Base-by-base conservation (phyloP, 1,140 invertebrate species). In the Cardiocondyla obscurior region DNA sequence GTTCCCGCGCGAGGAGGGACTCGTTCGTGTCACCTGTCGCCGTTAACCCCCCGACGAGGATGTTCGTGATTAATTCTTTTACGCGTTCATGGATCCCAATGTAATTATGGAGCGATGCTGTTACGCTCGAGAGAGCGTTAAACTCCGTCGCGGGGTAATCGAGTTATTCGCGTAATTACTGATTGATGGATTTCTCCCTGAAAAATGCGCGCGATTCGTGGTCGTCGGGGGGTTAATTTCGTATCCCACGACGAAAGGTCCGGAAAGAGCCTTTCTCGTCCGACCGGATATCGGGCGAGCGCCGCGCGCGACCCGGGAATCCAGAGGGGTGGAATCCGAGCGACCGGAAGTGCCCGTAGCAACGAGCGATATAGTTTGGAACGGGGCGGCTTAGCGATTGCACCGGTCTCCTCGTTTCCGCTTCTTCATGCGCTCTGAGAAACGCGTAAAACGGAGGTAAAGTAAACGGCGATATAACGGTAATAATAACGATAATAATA, bases 401-500 rank as follows among this genome's bases (percentile, higher is more conserved):
- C 30, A 39, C 22, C 62, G 67, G 67, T 73, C 67, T 81, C 67
- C 36, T 58, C 67, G 77, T 39, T 76, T 82, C n/a, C 36, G 22
- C 12, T 51, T 82, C 36, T 62, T 53, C 28, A 19, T 77, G 19
- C 64, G 53, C 51, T 57, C 39, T 51, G 39, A 72, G 60, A 81
- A 82, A 86, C 58, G 69, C 53, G 64, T 49, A 53, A 74, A 86
- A 85, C 81, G 46, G 30, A 74, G 25, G 30, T 69, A 81, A 85
- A 74, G 22, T 73, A 53, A 86, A 85, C 22, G 46, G 57, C 53
- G 14, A 81, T 36, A 77, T 65, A 49, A 51, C 10, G 42, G 57
- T 39, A 39, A 72, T 42, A 25, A 72, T 28, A 28, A 73, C 42
- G 28, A 73, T 58, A 36, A 72, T 39, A 16, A 19, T 55, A 25